Evolutionary conservation across 2,113 vertebrate genomes (phyloP), one percentile per base, ranked within the genome.

Genomic region (Pollachius pollachius): DNA sequence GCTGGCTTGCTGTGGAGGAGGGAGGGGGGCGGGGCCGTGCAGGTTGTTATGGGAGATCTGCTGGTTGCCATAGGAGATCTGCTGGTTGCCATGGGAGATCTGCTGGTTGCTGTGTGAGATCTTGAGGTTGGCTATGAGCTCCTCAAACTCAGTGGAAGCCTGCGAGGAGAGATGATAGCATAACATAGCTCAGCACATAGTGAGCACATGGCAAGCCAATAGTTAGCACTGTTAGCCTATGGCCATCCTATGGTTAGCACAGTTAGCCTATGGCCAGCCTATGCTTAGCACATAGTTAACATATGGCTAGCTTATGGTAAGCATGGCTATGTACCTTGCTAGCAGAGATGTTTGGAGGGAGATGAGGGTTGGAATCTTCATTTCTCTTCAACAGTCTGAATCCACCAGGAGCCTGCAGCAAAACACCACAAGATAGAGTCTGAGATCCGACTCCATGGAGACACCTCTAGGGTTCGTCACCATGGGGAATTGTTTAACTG

Each of bases 81-180:
- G 81, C 81, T 94, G 93, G 52, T 77, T 93, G 69, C 92, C 11
- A 48, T 48, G 41, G 54, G 54, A 57, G 15, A n/a, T 57, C 3
- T 76, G 81, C 80, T 94, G 93, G 52, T 76, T 93, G 69, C 91
- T 93, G 81, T 90, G 92, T 70, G 93, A 88, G 74, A 97, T 91
- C 81, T 93, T 96, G 74, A 99, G 87, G 73, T 92, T 95, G 69
- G 94, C 94, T 63, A 99, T 85, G 27, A 97, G 90, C 62, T 92
- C 94, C 85, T 96, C 94, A 87, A 98, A 94, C 74, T 96, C 95
- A 71, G 87, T 80, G 5, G 86, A 79, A 64, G 84, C 85, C 94
- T 97, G 67, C 61, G 34, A 86, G 11, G 68, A 12, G 16, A 13
- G 15, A 52, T 7, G 1, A 52, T 21, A 65, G 2, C 12, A 48